Evolutionary conservation across 92 coral and sea anemone species (phyloP).

Genomic region (Bergia sp.): DNA sequence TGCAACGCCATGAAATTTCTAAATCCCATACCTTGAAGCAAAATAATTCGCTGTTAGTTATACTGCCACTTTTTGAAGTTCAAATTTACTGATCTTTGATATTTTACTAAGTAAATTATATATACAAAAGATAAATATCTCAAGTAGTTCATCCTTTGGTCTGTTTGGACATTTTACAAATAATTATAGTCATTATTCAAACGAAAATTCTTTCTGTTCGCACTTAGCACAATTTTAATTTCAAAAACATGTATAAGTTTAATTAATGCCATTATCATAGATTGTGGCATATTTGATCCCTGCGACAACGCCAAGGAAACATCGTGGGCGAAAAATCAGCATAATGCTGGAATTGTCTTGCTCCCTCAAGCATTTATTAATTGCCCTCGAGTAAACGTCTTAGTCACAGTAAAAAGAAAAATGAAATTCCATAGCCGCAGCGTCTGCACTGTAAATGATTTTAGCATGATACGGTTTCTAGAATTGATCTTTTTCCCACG

Average conservation of each 20-base stretch:
- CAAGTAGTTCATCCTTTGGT: background rate
- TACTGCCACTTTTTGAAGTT: background rate
- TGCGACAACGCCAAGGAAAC: background rate
- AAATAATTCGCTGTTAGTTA: background rate
- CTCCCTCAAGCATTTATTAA: background rate
- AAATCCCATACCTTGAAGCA: background rate
- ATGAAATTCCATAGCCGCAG: background rate
- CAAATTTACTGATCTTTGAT: background rate
- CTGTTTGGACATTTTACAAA: background rate
- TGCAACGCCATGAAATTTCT: too few relatives aligned
- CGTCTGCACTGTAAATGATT: background rate
- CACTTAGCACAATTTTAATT: background rate
- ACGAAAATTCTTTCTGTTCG: background rate
- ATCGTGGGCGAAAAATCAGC: background rate
- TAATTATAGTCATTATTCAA: too few relatives aligned
- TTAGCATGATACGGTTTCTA: background rate
- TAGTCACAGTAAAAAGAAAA: too few relatives aligned
- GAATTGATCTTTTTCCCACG: background rate
- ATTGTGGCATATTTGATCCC: background rate
- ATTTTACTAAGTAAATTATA: background rate
- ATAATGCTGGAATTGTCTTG: background rate
- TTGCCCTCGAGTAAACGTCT: background rate
- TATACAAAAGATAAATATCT: background rate
- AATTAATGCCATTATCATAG: too few relatives aligned
- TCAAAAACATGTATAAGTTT: too few relatives aligned